Evolutionary conservation across 2,113 vertebrate genomes (phyloP), one percentile per base, ranked within the genome.

Genomic region (Menura novaehollandiae): DNA sequence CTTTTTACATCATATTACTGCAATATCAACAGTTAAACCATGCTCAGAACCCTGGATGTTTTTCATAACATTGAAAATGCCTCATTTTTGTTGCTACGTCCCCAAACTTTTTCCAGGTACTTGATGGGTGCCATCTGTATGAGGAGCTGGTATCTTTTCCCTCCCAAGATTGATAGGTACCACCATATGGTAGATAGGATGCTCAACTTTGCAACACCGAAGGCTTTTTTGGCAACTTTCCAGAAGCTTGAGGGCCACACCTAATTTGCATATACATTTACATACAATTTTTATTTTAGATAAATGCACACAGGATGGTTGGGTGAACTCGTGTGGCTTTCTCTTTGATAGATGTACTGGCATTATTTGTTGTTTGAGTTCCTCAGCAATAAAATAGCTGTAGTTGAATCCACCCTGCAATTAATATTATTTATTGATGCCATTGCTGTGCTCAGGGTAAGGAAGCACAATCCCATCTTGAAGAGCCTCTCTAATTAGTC

Each of bases 221-320:
- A 78, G 95, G 92, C 79, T 91, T 84, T 85, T 78, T 27, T 97
- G 95, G 93, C 88, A 2, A 84, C 47, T 52, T 52, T 90, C 95
- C 96, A 97, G 92, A 53, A 91, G 79, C 95, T 94, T 6, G 82
- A 95, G 95, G 96, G 95, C 88, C 93, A 89, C 56, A 30, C 59
- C n/a, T 93, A 7, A 96, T 97, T 97, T 96, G 72, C 95, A 96
- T 96, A 56, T 2, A 2, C 24, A 96, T 96, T 97, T 96, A n/a
- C 95, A 96, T 96, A 67, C 39, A 71, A 59, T 95, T 95, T 96
- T 96, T 95, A 56, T 78, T 80, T 93, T 66, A 84, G 92, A 93
- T 59, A 94, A 84, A 86, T 68, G 83, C 79, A 74, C 64, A 18
- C 47, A 59, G 37, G 79, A 76, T 35, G 85, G 78, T 67, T 88